Conservation (phyloP, 2,888 invertebrate species). For the Polydrusus tereticollis region DNA sequence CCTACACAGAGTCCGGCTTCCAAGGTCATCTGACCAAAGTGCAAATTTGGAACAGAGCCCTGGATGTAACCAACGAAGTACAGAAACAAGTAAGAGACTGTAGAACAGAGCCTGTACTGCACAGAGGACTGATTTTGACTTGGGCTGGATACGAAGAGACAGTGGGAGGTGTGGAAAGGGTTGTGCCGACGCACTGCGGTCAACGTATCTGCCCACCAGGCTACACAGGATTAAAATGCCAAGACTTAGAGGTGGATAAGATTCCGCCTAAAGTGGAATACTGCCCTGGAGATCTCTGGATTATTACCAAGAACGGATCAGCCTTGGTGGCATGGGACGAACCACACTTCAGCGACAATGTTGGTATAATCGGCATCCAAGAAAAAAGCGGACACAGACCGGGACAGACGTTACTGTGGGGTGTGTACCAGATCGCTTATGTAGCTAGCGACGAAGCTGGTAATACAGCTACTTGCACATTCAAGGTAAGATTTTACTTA, state of each 20-base stretch:
- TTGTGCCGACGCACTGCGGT: slow-evolving; percentile 93
- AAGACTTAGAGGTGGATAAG: slow-evolving; percentile 73
- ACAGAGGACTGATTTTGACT: slow-evolving; percentile 86
- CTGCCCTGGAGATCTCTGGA: slow-evolving; percentile 95
- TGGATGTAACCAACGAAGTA: slow-evolving; percentile 92
- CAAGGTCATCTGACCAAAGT: slow-evolving; percentile 95
- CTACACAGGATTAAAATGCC: slow-evolving; percentile 87
- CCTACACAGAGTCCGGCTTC: slow-evolving; percentile 92
- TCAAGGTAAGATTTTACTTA: slow-evolving; percentile 72
- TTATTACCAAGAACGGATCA: slow-evolving; percentile 92
- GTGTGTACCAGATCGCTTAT: slow-evolving; percentile 92
- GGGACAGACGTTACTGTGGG: slow-evolving; percentile 91
- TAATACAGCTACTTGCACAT: slow-evolving; percentile 91
- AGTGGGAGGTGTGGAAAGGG: slow-evolving; percentile 89
- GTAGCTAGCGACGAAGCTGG: slow-evolving; percentile 94
- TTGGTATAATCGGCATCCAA: slow-evolving; percentile 82
- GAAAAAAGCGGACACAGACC: slow-evolving; percentile 90
- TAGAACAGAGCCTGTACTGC: slow-evolving; percentile 91
- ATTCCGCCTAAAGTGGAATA: slow-evolving; percentile 88
- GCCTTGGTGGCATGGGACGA: slow-evolving; percentile 93
- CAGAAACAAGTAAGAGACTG: slow-evolving; percentile 95
- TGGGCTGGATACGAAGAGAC: slow-evolving; percentile 96
- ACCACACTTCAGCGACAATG: slow-evolving; percentile 91
- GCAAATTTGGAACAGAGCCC: slow-evolving; percentile 92
- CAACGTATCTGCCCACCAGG: slow-evolving; percentile 90